A percentile compares a stretch with the other conserved stretches of the same genome.
Conservation (phyloP, 1,140 invertebrate species). For the Cydia pomonella region DNA sequence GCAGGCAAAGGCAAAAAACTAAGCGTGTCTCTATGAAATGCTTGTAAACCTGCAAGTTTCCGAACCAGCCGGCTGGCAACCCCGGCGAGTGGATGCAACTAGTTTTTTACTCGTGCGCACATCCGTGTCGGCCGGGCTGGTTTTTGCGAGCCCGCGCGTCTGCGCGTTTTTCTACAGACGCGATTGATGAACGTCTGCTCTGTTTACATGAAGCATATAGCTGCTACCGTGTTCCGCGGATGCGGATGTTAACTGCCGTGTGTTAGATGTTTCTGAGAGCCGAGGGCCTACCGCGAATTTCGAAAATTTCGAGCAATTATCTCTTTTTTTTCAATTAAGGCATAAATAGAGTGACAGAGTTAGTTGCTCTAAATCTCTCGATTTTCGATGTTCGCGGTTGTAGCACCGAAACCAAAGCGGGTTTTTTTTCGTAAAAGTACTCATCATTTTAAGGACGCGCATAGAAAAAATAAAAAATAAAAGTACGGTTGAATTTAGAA, state of each 20-base stretch:
- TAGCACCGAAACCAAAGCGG: no score
- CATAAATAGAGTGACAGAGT: no score
- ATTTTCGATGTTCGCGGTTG: no score
- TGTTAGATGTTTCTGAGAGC: background rate
- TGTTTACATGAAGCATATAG: conserved; percentile 56
- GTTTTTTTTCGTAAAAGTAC: no score
- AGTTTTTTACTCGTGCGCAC: conserved; percentile 44
- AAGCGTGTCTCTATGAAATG: no score
- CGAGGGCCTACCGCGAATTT: background rate
- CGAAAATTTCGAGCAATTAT: background rate
- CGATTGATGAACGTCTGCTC: conserved; percentile 68
- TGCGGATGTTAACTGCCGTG: conserved; percentile 37
- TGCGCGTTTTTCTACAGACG: conserved; percentile 62
- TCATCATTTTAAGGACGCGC: no score
- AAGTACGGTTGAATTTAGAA: no score
- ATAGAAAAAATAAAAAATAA: no score
- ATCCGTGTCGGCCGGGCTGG: conserved; percentile 68
- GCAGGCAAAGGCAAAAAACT: no score
- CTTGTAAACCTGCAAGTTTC: background rate
- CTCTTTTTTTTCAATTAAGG: no score
- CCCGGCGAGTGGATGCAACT: conserved; percentile 46
- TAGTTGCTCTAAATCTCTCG: no score
- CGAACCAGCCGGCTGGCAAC: background rate
- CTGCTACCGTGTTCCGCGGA: conserved; percentile 50
- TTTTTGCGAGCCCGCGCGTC: conserved; percentile 61